Evolutionary conservation across 2,113 vertebrate genomes (phyloP), one percentile per base, ranked within the genome.

Genomic region (Brachionichthys hirsutus): DNA sequence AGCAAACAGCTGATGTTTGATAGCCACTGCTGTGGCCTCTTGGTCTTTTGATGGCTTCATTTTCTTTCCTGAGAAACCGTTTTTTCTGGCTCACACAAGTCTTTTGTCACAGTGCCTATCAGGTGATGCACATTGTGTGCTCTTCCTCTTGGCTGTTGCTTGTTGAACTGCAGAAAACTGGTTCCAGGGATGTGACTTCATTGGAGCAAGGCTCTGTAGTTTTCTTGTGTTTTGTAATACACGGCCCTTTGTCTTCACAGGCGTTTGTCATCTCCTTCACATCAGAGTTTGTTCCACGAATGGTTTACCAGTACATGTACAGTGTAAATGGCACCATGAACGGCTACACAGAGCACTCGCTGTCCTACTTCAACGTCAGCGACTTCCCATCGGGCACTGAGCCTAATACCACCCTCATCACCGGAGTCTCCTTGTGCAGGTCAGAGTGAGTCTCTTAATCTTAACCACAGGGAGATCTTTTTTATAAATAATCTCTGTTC

Each of bases 211-310:
- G 24, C 24, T 8, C 1, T 30, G 24, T 30, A 30, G 24, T 3
- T 30, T 30, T 30, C 24, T 30, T 8, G 24, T 2, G 10, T 30
- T 16, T 43, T 16, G 52, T 6, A 38, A 12, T 38, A 1, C 6
- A 38, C 44, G 9, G 17, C 19, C 46, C 9, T 62, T 72, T 60
- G 14, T 81, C 62, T 46, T 35, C 16, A 18, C 76, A 98, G 97
- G 97, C 97, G 22, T 98, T 99, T 80, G 97, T 99, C 75, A 99
- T 98, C 53, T 94, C 97, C 20, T 89, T 98, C 87, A 98, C 97
- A 2, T 98, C 97, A 0, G 97, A 99, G 89, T 98, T 99, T 73
- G 95, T 99, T 62, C 96, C 96, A 11, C 93, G 95, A 48, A 94
- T 98, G 49, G 91, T 98, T 77, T 99, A 94, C 83, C 95, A 94